These are phyloP conservation scores for Calosoma granatense DNA, from an alignment of 1,140 invertebrate species.

Conservation along the genomic window DNA sequence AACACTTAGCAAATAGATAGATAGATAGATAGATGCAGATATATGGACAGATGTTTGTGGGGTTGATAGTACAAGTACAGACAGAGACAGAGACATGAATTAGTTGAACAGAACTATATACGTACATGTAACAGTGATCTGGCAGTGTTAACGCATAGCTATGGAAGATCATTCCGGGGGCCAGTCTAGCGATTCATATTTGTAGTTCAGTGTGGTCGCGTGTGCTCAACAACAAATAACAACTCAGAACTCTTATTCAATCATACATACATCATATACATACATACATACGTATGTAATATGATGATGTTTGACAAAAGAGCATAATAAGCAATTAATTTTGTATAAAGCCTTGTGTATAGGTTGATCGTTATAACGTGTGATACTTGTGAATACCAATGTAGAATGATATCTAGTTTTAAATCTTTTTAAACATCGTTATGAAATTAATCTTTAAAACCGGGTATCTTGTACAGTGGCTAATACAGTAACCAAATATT, in stretches of 20 bases:
- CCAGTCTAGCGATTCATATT: neutral
- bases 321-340: neutral
- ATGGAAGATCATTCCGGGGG: neutral
- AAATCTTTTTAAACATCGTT: slow-evolving; percentile 4
- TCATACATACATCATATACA: too few species aligned
- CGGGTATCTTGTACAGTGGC: too few species aligned
- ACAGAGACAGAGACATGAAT: too few species aligned
- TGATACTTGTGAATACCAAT: slow-evolving; percentile 6
- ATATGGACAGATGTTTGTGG: neutral
- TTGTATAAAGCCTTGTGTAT: neutral
- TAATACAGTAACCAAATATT: too few species aligned
- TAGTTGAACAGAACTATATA: too few species aligned
- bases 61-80: neutral
- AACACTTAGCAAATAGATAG: neutral
- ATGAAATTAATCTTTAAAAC: neutral
- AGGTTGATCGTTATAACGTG: neutral
- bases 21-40: neutral
- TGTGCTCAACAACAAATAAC: neutral
- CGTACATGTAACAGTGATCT: too few species aligned
- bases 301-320: neutral
- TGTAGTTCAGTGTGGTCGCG: too few species aligned
- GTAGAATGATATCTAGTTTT: neutral
- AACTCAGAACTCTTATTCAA: too few species aligned
- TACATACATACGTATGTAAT: neutral
- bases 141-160: neutral